These are phyloP conservation scores for Temnothorax curvispinosus DNA, from an alignment of 1,140 invertebrate species.

Conservation along the genomic window DNA sequence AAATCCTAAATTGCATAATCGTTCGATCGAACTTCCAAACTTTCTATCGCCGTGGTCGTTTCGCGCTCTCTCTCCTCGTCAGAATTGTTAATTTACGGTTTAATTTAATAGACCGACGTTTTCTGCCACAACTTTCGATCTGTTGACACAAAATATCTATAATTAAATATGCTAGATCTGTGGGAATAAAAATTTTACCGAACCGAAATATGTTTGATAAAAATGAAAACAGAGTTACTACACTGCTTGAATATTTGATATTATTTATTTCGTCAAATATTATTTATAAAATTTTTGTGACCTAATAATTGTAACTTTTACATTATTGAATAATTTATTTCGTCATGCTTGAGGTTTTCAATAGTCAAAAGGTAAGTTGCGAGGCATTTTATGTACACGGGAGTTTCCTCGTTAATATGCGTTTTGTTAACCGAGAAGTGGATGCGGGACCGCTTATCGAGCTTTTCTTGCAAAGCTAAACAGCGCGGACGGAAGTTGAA, in stretches of 20 bases:
- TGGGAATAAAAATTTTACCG: neutral
- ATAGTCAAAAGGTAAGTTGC: neutral
- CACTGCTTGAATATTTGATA: neutral
- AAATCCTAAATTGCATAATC: conserved; percentile 33
- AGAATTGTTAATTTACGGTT: conserved; percentile 17
- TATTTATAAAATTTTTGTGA: neutral
- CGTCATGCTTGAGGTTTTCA: neutral
- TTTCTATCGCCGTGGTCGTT: conserved; percentile 1
- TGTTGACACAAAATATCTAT: too few relatives aligned
- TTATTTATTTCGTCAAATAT: neutral
- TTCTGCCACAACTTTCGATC: neutral
- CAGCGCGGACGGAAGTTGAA: conserved; percentile 19
- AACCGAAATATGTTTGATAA: neutral
- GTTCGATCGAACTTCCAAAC: conserved; percentile 28
- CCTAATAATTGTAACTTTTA: neutral
- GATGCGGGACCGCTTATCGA: conserved; percentile 12
- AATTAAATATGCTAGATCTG: neutral
- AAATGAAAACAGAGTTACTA: neutral
- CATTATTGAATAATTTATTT: neutral
- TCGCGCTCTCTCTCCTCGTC: neutral
- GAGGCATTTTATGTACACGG: neutral
- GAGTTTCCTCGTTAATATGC: conserved; percentile 16
- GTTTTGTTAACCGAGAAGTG: conserved; percentile 37
- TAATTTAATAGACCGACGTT: neutral
- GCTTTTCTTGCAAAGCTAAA: conserved; percentile 37